Base-by-base conservation (phyloP, 2,797 vertebrate genomes). In the Sardinella longiceps region DNA sequence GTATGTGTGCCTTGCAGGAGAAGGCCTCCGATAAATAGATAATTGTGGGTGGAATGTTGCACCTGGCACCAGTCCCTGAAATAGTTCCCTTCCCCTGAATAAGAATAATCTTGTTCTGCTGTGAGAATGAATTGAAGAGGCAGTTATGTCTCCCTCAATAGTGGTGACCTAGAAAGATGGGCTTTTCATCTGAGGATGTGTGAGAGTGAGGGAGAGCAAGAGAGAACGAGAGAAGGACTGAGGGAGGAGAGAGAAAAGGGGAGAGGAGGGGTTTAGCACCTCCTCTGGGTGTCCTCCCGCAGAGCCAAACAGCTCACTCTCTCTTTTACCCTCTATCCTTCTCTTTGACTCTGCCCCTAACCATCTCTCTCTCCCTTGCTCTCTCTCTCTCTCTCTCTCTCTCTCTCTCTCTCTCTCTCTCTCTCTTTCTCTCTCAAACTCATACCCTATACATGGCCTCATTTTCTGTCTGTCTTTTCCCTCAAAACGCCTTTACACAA, bases 281-380 rank as follows among this genome's bases (percentile, higher is more conserved):
- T 81, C 87, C 82, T 83, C 50, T 58, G 56, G 80, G 37, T 66
- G 53, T 89, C 82, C 28, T 37, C 10, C 30, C 89, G 86, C 89
- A 53, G 50, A 89, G 83, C 87, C 94, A 12, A 94, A 91, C 84
- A 88, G 83, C 30, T 83, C 63, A 83, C 30, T 53, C 30, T 45
- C 77, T 45, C 37, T 80, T 30, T 66, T 25, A 66, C 60, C 60
- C 15, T 74, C 30, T 37, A 33, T 74, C 66, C 14, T 15, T 63
- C n/a, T 25, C n/a, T 63, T n/a, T 63, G n/a, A 28, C 60, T 66
- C 25, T 66, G 25, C 30, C 7, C 30, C 60, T 30, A 12, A 2
- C 60, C 30, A 11, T 43, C 77, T 45, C 28, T 14, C n/a, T 33
- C 14, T 80, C 30, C 45, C 48, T 28, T 10, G n/a, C 51, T 9